Evolutionary conservation across 1,140 invertebrate genomes (phyloP), one percentile per base, ranked within the genome.

Genomic region (Sitobion miscanthi): DNA sequence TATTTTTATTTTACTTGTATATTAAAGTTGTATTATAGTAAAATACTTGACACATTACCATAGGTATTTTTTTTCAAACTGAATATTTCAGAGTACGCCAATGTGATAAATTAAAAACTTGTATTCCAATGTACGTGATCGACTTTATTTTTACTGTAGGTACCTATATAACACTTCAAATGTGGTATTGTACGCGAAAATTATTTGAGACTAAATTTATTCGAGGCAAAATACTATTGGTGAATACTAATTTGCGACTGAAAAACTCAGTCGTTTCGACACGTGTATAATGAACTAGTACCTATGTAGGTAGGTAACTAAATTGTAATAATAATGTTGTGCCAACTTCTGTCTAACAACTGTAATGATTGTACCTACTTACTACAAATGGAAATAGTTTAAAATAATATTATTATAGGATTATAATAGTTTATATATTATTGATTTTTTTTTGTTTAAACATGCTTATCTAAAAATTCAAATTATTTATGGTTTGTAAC

Each of bases 171-270:
- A 88, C 47, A 52, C 47, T 88, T 88, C n/a, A 88, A 88, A 88
- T 88, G 49, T 88, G 30, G 35, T 88, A 88, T 88, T 52, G 86
- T 88, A 88, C 14, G n/a, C 38, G 86, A 88, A 88, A 88, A 88
- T 52, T 35, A 52, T 52, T 88, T 35, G 30, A 49, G 47, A 35
- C 47, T 88, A 88, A 88, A 52, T 88, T 88, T 52, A 88, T 88
- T 88, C 47, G 54, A 88, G 86, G 83, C 1, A 35, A 88, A 88
- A 52, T 52, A 88, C 86, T 52, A 88, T 49, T 38, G 47, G 86
- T 88, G 86, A 88, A 88, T 88, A 88, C 86, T 88, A 88, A 88
- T 88, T 88, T 52, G 30, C 2, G 8, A n/a, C 47, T 88, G 47
- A 88, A 88, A 88, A 88, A 88, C 86, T 88, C 47, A 47, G 47